Evolutionary conservation across 2,888 invertebrate species (phyloP).

Genomic region (Vanessa cardui): DNA sequence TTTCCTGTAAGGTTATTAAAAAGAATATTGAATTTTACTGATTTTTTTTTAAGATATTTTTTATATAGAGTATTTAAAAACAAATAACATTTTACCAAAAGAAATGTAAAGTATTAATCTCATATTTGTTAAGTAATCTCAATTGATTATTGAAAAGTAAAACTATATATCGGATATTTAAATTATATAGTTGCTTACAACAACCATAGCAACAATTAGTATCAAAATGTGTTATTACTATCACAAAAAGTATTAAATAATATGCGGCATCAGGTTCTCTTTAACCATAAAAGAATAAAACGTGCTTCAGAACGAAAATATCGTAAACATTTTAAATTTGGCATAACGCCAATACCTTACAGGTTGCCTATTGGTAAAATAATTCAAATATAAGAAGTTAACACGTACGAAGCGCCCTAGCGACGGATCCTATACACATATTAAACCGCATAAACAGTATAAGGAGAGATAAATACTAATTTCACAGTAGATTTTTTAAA

Average conservation of each 20-base stretch:
- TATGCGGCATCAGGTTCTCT: slow-evolving; percentile 49
- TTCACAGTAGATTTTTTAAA: slow-evolving; percentile 22
- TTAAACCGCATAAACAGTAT: background rate
- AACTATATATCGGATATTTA: no score
- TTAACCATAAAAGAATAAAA: slow-evolving; percentile 72
- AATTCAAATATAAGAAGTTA: slow-evolving; percentile 15
- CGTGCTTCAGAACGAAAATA: slow-evolving; percentile 75
- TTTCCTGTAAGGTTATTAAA: slow-evolving; percentile 53
- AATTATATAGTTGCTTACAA: background rate
- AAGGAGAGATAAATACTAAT: background rate
- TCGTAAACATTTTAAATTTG: slow-evolving; percentile 72
- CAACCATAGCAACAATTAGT: slow-evolving; percentile 19
- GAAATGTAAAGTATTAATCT: no score
- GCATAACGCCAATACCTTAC: slow-evolving; percentile 63
- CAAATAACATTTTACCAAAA: no score
- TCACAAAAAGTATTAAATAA: slow-evolving; percentile 11
- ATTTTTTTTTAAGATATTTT: background rate
- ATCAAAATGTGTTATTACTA: slow-evolving; percentile 1
- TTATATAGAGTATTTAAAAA: background rate
- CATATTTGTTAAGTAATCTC: no score
- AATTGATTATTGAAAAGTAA: no score
- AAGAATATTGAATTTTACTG: no score
- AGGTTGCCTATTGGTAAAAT: slow-evolving; percentile 58
- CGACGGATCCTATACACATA: background rate
- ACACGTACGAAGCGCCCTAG: background rate